phyloP scores from a whole-genome alignment of 2,888 invertebrate genomes.

The Syrista parreyssii region DNA sequence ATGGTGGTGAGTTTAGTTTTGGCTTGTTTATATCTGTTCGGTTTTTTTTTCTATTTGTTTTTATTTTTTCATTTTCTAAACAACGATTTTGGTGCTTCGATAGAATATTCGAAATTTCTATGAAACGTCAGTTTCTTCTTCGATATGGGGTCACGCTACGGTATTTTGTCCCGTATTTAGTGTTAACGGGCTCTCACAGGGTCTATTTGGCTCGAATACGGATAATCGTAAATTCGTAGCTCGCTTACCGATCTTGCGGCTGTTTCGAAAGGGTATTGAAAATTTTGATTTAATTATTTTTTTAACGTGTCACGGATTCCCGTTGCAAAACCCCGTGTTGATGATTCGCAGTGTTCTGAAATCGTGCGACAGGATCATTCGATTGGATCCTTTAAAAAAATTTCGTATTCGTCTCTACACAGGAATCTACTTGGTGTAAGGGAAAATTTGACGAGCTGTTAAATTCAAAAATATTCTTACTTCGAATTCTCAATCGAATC shows the following conservation, averaged over 20 bases:
- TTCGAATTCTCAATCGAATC: background rate
- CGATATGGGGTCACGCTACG: background rate
- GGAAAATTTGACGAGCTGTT: background rate
- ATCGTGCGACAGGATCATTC: background rate
- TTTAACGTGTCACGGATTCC: background rate
- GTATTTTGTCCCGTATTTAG: slow-evolving; percentile 2
- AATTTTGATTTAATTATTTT: background rate
- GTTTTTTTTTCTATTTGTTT: slow-evolving; percentile 16
- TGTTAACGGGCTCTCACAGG: background rate
- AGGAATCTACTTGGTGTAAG: background rate
- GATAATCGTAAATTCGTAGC: background rate
- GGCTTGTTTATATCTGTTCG: slow-evolving; percentile 39
- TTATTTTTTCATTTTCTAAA: slow-evolving; percentile 13
- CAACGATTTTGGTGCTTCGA: slow-evolving; percentile 62
- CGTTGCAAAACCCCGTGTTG: background rate
- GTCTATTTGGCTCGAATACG: background rate
- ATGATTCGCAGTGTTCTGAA: background rate
- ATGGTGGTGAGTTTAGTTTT: slow-evolving; percentile 57
- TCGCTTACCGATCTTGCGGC: background rate
- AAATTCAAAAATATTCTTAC: too few relatives aligned
- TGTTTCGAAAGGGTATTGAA: background rate
- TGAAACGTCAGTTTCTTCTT: slow-evolving; percentile 7
- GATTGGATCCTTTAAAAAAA: background rate
- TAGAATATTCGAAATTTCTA: slow-evolving; percentile 61
- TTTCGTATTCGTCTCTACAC: background rate